These are phyloP conservation scores for Taenaris catops DNA, from an alignment of 2,888 invertebrate species.

Conservation along the genomic window DNA sequence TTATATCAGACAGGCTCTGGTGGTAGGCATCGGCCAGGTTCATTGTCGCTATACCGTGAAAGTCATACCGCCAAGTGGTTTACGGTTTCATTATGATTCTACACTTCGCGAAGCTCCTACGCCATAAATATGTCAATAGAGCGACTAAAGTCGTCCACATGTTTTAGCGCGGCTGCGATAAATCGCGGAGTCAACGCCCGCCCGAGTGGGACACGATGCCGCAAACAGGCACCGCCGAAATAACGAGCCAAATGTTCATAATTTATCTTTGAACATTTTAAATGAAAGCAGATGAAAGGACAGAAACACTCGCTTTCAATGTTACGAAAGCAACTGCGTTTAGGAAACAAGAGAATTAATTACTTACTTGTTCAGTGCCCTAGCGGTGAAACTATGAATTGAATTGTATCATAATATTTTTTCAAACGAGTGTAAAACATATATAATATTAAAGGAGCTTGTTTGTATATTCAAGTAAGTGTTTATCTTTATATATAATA, in stretches of 20 bases:
- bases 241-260: constrained; percentile 14
- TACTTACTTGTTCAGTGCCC: too few relatives aligned
- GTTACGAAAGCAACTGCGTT: not conserved
- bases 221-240: constrained; percentile 11
- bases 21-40: too few relatives aligned
- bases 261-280: constrained; percentile 9
- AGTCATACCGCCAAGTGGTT: too few relatives aligned
- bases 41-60: too few relatives aligned
- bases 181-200: constrained; percentile 30
- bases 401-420: too few relatives aligned
- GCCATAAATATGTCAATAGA: constrained; percentile 30
- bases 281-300: constrained; percentile 3
- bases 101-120: constrained; percentile 7
- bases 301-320: not conserved
- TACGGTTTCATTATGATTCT: too few relatives aligned
- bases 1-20: too few relatives aligned
- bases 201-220: constrained; percentile 22
- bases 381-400: too few relatives aligned
- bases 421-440: too few relatives aligned
- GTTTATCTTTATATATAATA: too few relatives aligned
- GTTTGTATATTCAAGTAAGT: too few relatives aligned
- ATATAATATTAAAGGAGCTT: too few relatives aligned
- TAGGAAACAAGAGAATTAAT: not conserved
- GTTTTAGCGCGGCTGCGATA: constrained; percentile 22
- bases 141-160: constrained; percentile 26